A percentile compares a stretch with the other conserved stretches of the same genome.
phyloP scores from a whole-genome alignment of 2,888 invertebrate species.

The Antitype chi region DNA sequence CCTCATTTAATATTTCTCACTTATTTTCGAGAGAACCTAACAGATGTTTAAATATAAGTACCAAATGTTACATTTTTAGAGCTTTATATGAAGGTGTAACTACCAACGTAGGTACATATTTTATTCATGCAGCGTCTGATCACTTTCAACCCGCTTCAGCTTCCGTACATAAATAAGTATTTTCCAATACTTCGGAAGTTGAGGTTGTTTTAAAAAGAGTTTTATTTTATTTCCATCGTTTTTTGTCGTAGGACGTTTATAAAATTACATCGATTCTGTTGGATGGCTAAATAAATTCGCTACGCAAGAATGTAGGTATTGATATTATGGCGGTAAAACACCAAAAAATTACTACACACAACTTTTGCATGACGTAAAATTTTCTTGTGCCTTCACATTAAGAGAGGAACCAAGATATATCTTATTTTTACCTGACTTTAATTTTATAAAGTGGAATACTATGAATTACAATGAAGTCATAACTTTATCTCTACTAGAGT shows the following conservation, averaged over 20 bases:
- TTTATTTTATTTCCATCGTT: conserved; percentile 21
- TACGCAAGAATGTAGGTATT: not conserved
- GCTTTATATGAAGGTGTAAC: conserved; percentile 8
- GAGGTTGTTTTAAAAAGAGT: conserved; percentile 19
- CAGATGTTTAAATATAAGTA: conserved; percentile 29
- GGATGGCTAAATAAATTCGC: not conserved
- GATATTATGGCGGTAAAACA: not conserved
- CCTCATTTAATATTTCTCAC: conserved; percentile 43
- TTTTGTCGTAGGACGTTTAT: conserved; percentile 4
- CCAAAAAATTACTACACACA: not conserved
- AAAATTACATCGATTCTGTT: conserved; percentile 13
- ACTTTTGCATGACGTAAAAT: not conserved
- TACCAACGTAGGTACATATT: conserved; percentile 31
- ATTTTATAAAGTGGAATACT: not conserved
- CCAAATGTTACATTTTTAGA: conserved; percentile 16
- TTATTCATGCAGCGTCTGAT: conserved; percentile 58
- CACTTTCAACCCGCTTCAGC: conserved; percentile 35
- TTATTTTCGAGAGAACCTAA: conserved; percentile 25
- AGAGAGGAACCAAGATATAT: not conserved
- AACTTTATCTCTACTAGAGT: not conserved
- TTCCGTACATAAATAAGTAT: conserved; percentile 44
- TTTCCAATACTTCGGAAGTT: conserved; percentile 47
- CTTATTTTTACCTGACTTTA: not conserved
- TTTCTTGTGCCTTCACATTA: not conserved
- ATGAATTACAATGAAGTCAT: conserved; percentile 4